Base-by-base conservation (phyloP, 2,797 vertebrate species). In the Diglossa cyanea region DNA sequence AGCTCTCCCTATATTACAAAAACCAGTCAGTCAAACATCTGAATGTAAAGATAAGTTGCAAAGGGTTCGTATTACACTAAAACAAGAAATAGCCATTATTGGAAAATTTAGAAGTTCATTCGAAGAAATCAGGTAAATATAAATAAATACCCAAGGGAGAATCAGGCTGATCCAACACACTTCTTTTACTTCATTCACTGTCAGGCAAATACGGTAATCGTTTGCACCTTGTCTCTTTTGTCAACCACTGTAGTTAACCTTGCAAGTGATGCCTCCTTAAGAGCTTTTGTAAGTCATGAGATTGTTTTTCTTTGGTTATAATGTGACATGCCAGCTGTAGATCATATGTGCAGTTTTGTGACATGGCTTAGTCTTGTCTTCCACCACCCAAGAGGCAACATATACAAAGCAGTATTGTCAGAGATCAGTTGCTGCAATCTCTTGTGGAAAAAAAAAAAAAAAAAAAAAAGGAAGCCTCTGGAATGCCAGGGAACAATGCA, bases 401-500 rank as follows among this genome's bases (percentile, higher is more conserved):
- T 71, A 75, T 25, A 95, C 53, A 92, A 96, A 93, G 20, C 50
- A 66, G 70, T 78, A 74, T 72, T 96, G 67, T 91, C 80, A 70
- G 75, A 80, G 44, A 95, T 92, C 66, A 77, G 57, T 83, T 89
- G 51, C 31, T 75, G 70, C 45, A 84, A 45, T 93, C 61, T 77
- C 66, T 70, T 42, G 18, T 61, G 47, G 19, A 30, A 66, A 5
- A 5, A n/a, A 30, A 67, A 5, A 5, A n/a, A 39, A 40, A 40
- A 44, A 28, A 21, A 45, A 33, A 37, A 17, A 19, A 2, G 15
- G 53, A 91, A 91, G 70, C 35, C 65, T 94, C 57, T 8, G 24
- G 89, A 95, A 94, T 93, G 70, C 75, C 54, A 73, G 72, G 40
- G 75, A 94, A 94, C 90, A 92, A 91, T 88, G 54, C 11, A 54